A percentile compares a stretch with the other conserved stretches of the same genome.
Evolutionary conservation across 2,113 vertebrate genomes (phyloP).

Genomic region (Lamprotornis superbus): DNA sequence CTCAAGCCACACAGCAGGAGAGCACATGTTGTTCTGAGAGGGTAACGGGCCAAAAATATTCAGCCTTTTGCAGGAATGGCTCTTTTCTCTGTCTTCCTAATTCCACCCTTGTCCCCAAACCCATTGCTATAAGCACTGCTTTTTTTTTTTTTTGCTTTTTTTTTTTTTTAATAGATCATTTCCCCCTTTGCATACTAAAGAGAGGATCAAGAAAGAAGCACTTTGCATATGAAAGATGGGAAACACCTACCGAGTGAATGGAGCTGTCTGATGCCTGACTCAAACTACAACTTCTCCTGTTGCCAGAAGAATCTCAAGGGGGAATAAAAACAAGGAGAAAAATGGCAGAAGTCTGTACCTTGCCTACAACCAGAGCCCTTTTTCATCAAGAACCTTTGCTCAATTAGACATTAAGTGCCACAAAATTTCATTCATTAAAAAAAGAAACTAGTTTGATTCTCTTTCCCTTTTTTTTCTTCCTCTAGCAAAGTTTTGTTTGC

Average conservation of each 20-base stretch:
- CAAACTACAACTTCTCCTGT: background rate
- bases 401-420: background rate
- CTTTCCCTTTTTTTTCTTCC: background rate
- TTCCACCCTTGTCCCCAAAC: background rate
- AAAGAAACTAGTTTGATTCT: background rate
- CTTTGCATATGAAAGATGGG: conserved; percentile 29
- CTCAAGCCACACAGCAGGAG: background rate
- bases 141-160: background rate
- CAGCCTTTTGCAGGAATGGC: background rate
- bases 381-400: background rate
- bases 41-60: background rate
- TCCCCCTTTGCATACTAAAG: background rate
- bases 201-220: background rate
- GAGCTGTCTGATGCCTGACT: background rate
- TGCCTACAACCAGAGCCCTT: background rate
- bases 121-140: background rate
- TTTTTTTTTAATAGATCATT: background rate
- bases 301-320: background rate
- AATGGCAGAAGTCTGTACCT: background rate
- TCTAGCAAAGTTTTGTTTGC: background rate
- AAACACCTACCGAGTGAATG: background rate
- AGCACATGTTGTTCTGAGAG: background rate
- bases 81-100: background rate
- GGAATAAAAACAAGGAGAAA: background rate
- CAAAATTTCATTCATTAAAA: background rate